Percentiles rank a stretch among this genome's conserved stretches.
Conservation (phyloP, 1,140 invertebrate genomes). For the Paralvinella palmiformis region DNA sequence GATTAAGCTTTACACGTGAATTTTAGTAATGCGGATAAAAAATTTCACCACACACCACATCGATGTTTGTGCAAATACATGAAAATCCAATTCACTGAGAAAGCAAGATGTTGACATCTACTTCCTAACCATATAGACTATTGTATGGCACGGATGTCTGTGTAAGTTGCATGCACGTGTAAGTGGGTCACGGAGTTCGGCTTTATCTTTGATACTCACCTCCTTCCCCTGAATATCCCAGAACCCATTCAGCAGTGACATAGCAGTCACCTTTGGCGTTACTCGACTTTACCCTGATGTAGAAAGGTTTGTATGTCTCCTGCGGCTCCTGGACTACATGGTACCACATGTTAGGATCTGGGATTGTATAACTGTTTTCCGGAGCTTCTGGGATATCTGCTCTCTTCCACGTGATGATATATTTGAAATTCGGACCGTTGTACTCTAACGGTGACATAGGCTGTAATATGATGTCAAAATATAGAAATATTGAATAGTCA, state of each 20-base stretch:
- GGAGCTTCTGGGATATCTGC: constrained; percentile 56
- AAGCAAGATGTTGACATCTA: no score
- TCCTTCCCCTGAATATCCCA: constrained; percentile 93
- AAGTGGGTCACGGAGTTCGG: no score
- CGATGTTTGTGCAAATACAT: no score
- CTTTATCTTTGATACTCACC: constrained; percentile 36
- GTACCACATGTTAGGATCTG: constrained; percentile 10
- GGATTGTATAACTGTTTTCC: constrained; percentile 19
- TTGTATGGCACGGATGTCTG: no score
- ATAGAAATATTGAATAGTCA: no score
- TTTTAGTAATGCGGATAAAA: no score
- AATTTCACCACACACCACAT: no score
- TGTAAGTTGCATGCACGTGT: no score
- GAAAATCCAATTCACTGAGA: no score
- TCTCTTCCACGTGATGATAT: constrained; percentile 79
- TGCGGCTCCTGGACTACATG: constrained; percentile 71
- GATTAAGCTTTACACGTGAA: no score
- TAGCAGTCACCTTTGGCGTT: constrained; percentile 86
- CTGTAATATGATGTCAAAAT: constrained; percentile 51
- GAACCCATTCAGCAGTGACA: constrained; percentile 64
- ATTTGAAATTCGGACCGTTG: constrained; percentile 88
- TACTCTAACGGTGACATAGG: constrained; percentile 94
- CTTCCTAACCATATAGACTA: no score
- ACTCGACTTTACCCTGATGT: constrained; percentile 85
- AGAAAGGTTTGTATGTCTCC: constrained; percentile 79